A percentile compares a stretch with the other conserved stretches of the same genome.
phyloP scores from a whole-genome alignment of 2,888 invertebrate species.

The Lithophane semibrunnea region DNA sequence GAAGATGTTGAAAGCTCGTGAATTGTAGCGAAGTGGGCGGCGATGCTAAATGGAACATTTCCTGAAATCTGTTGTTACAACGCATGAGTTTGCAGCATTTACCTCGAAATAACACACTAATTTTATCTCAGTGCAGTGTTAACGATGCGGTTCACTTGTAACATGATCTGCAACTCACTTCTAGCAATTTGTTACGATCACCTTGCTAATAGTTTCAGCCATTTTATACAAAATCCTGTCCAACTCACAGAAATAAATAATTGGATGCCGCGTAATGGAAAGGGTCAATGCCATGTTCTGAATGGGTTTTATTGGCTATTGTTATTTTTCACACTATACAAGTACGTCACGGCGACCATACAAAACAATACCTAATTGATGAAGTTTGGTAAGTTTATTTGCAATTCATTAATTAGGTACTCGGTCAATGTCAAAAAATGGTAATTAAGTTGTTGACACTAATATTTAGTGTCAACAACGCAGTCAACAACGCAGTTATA shows the following conservation, averaged over 20 bases:
- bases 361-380: conserved; percentile 38
- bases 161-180: conserved; percentile 59
- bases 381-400: conserved; percentile 37
- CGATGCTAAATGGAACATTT: conserved; percentile 79
- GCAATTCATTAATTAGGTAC: conserved; percentile 34
- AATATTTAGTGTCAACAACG: too few relatives aligned
- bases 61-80: conserved; percentile 82
- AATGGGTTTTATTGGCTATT: conserved; percentile 17
- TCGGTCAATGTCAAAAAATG: conserved; percentile 52
- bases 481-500: conserved; percentile 57
- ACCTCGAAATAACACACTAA: conserved; percentile 81
- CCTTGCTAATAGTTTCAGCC: conserved; percentile 13
- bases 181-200: conserved; percentile 31
- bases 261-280: conserved; percentile 16
- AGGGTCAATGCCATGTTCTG: conserved; percentile 19
- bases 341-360: not conserved
- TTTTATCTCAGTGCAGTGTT: conserved; percentile 76
- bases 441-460: conserved; percentile 10
- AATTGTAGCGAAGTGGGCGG: conserved; percentile 71
- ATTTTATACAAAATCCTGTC: conserved; percentile 5
- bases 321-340: conserved; percentile 24
- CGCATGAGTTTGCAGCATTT: conserved; percentile 75
- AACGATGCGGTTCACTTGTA: conserved; percentile 69
- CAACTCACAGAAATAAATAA: conserved; percentile 18
- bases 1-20: conserved; percentile 73